Evolutionary conservation across 2,797 vertebrate genomes (phyloP), one percentile per base, ranked within the genome.

Genomic region (Acrocephalus scirpaceus): DNA sequence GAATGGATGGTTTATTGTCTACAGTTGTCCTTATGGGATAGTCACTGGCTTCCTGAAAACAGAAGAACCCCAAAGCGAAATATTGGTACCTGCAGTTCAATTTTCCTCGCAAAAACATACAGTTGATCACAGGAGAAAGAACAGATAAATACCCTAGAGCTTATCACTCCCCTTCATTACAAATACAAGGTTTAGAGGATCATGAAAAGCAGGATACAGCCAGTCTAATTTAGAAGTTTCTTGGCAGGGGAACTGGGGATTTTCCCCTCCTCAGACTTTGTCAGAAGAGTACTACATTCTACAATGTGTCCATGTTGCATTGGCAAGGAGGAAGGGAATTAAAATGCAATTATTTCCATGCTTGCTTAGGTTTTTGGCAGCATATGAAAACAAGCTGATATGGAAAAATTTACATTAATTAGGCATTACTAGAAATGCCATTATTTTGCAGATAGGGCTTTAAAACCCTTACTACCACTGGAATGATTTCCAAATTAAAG

Each of bases 401-500:
- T 67, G 34, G 40, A 81, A 66, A 56, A 92, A 53, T 11, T 90
- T 11, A 72, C 40, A 38, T 90, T 92, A 91, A 91, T 86, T 90
- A 88, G 45, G 10, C 48, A 66, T 81, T 88, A 62, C n/a, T 76
- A 75, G 58, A 84, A 96, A 83, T 42, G 18, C 51, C 76, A 73
- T 72, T 93, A 86, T 88, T 96, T 88, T 86, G 19, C 51, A 86
- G 40, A 90, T 42, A 88, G 30, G 36, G 36, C 44, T 88, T 92
- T 90, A 86, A 91, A 84, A 21, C 13, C 70, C 70, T 86, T 50
- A 67, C 17, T 80, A 67, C 26, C 11, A 75, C 13, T 56, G 44
- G 32, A 70, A 90, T 81, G 13, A 91, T 89, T 75, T 89, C 25
- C 40, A 93, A 90, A 96, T 90, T 44, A 84, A 87, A 83, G 40